Evolutionary conservation across 2,888 invertebrate species (phyloP).

Genomic region (Nysson spinosus): DNA sequence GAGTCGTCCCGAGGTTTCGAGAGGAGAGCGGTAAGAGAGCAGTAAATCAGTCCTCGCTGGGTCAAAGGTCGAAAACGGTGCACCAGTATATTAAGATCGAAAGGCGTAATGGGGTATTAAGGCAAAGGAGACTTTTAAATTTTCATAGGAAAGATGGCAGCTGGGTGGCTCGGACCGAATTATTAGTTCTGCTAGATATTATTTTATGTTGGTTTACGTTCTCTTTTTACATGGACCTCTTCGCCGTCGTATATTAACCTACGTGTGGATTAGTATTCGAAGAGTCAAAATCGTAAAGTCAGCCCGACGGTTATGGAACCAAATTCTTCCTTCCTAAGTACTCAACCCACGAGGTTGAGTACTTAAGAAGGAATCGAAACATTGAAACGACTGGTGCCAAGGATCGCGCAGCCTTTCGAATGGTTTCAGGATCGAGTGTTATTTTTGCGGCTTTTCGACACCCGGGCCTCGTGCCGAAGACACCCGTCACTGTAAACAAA

Average conservation of each 20-base stretch:
- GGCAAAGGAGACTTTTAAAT: constrained; percentile 45
- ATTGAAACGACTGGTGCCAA: too few relatives aligned
- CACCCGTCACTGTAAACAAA: constrained; percentile 49
- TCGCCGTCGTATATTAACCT: too few relatives aligned
- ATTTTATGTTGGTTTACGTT: constrained; percentile 17
- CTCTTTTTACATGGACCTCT: too few relatives aligned
- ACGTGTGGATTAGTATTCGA: too few relatives aligned
- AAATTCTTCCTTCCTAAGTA: too few relatives aligned
- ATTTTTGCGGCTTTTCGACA: constrained; percentile 20
- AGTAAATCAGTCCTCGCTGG: constrained; percentile 64
- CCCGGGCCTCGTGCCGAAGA: constrained; percentile 1
- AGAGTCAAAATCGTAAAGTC: too few relatives aligned
- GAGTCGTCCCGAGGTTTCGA: constrained; percentile 10
- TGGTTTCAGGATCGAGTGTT: constrained; percentile 7
- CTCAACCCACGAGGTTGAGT: too few relatives aligned
- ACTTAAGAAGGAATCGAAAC: too few relatives aligned
- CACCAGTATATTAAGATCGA: constrained; percentile 52
- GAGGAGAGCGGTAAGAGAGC: constrained; percentile 27
- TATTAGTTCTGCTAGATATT: constrained; percentile 50
- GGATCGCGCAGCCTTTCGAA: too few relatives aligned
- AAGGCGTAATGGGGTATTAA: constrained; percentile 57
- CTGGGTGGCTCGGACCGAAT: constrained; percentile 46
- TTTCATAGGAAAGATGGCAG: constrained; percentile 35
- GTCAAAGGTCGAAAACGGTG: constrained; percentile 61
- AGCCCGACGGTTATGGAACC: too few relatives aligned